These are phyloP conservation scores for Bovichtus variegatus DNA, from an alignment of 2,797 vertebrate species.

Conservation along the genomic window DNA sequence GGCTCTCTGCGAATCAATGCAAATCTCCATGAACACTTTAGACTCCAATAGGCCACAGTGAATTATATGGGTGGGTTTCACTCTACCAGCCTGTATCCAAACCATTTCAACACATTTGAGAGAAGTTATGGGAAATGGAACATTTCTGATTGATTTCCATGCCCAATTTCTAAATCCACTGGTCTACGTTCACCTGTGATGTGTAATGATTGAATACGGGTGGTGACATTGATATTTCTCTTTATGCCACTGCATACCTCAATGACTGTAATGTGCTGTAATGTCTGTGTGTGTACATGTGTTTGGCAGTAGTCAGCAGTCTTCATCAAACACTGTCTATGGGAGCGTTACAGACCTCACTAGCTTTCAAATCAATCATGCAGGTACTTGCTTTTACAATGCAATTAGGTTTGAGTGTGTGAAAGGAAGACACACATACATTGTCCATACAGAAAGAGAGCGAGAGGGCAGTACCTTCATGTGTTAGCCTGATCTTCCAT, in stretches of 20 bases:
- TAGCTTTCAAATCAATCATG: slow-evolving; percentile 69
- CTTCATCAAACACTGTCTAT: slow-evolving; percentile 67
- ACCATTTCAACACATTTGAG: slow-evolving; percentile 30
- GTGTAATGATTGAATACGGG: slow-evolving; percentile 9
- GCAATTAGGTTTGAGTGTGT: slow-evolving; percentile 54
- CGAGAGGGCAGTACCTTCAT: background rate
- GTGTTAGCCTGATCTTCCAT: slow-evolving; percentile 1
- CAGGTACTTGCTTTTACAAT: slow-evolving; percentile 58
- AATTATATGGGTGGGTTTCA: slow-evolving; percentile 51
- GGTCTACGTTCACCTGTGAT: slow-evolving; percentile 18
- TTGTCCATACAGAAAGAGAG: background rate
- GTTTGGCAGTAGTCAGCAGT: slow-evolving; percentile 73
- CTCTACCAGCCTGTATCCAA: slow-evolving; percentile 16
- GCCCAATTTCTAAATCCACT: background rate
- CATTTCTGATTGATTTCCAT: slow-evolving; percentile 6
- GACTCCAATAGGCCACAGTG: slow-evolving; percentile 56
- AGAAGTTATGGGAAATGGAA: slow-evolving; percentile 18
- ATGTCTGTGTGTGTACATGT: slow-evolving; percentile 42
- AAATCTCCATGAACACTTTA: slow-evolving; percentile 57
- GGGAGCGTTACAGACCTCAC: slow-evolving; percentile 62
- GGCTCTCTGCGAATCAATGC: slow-evolving; percentile 45
- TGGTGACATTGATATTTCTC: slow-evolving; percentile 28
- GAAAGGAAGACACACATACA: slow-evolving; percentile 5
- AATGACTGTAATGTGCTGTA: slow-evolving; percentile 53
- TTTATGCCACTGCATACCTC: slow-evolving; percentile 31